Base-by-base conservation (phyloP, 2,113 vertebrate genomes). In the Excalfactoria chinensis region DNA sequence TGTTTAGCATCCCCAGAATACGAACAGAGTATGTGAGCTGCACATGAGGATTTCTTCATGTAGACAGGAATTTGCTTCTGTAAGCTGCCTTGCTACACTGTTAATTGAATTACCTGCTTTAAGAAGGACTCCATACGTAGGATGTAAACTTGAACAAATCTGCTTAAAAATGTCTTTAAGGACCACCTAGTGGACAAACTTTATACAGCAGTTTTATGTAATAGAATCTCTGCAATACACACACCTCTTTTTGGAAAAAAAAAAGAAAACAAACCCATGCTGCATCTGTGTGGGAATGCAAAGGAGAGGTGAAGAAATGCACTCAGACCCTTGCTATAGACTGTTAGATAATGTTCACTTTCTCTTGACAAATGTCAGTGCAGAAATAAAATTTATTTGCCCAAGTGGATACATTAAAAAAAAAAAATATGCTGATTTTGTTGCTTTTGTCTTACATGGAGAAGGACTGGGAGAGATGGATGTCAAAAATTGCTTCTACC, bases 121-220 rank as follows among this genome's bases (percentile, higher is more conserved):
- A 58, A 58, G 32, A 56, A 56, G 53, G 53, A 56, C 30, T 56
- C 18, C 28, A 56, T 32, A 19, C 30, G 32, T 19, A 86, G 41
- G n/a, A 15, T 34, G 62, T 73, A 90, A 89, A 43, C 4, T 18
- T 6, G 15, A 79, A 64, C 30, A 60, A 56, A 2, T 4, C 9
- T 58, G 76, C 51, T 73, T 35, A 91, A 70, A 44, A 1, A 70
- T 8, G 78, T 86, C 67, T 92, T 92, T 62, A 86, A 76, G 73
- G 63, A 92, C 93, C 94, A 93, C 89, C 89, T 92, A 95, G 91
- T 9, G 51, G 89, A 44, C 40, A 86, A 80, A 85, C 40, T 48
- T 41, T 21, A 75, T 60, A 80, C 28, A 71, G 53, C 83, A 91
- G 51, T 46, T 63, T 51, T 53, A 74, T 21, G 22, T 53, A 84